phyloP scores from a whole-genome alignment of 2,113 vertebrate genomes.

The Dendrocopos noguchii region DNA sequence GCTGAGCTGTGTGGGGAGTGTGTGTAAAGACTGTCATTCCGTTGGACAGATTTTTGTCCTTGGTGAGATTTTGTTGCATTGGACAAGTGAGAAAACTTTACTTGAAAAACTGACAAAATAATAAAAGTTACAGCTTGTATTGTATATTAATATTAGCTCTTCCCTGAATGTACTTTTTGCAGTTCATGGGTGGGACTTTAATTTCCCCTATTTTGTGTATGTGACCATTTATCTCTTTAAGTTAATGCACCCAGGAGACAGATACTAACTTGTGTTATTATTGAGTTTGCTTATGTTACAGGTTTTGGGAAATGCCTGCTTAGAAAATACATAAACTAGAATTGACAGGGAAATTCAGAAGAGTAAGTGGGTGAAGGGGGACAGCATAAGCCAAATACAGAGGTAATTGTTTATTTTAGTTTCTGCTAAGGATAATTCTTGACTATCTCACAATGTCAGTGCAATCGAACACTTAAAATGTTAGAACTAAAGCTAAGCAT shows the following conservation, averaged over 20 bases:
- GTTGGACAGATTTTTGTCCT: neutral
- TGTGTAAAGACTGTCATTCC: neutral
- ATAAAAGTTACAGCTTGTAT: neutral
- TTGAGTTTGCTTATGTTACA: neutral
- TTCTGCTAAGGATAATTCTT: neutral
- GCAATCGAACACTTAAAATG: neutral
- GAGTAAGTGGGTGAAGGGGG: neutral
- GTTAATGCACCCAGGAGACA: neutral
- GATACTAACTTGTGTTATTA: neutral
- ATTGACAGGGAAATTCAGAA: neutral
- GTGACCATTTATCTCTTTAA: neutral
- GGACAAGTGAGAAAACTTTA: neutral
- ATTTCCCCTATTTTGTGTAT: neutral
- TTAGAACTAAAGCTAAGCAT: neutral
- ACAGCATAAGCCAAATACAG: neutral
- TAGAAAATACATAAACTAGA: neutral
- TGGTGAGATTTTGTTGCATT: neutral
- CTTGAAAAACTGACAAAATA: neutral
- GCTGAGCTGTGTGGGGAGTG: neutral
- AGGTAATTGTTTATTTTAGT: neutral
- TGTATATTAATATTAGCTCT: neutral
- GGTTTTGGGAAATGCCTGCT: neutral
- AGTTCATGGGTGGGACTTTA: neutral
- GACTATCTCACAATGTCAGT: neutral
- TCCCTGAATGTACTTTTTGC: neutral